Evolutionary conservation across 2,888 invertebrate species (phyloP).

Genomic region (Drosophila mimetica): DNA sequence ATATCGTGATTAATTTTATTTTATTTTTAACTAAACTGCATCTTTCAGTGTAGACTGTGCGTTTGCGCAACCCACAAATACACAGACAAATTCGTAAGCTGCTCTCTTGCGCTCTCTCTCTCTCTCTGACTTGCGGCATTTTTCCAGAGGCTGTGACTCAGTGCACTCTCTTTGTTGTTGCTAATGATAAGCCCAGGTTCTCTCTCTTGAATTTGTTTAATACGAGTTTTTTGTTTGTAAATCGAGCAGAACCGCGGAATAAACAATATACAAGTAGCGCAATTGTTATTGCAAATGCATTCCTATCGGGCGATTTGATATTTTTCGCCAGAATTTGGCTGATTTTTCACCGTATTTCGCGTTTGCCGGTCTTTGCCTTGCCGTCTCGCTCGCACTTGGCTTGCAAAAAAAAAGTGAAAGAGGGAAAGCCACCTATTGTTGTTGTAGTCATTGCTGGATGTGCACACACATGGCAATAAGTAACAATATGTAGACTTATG

Average conservation of each 20-base stretch:
- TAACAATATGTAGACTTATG: slow-evolving; percentile 33
- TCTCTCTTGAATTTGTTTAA: slow-evolving; percentile 11
- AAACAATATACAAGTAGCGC: slow-evolving; percentile 19
- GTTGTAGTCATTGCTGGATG: slow-evolving; percentile 27
- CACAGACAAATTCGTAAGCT: slow-evolving; percentile 22
- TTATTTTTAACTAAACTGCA: no score
- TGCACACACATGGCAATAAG: slow-evolving; percentile 59
- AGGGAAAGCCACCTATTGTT: slow-evolving; percentile 29
- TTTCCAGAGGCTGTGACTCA: slow-evolving; percentile 28
- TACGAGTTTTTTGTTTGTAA: slow-evolving; percentile 14
- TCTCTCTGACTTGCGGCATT: slow-evolving; percentile 15
- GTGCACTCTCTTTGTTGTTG: slow-evolving; percentile 6
- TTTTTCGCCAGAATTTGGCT: slow-evolving; percentile 18
- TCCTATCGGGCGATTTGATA: slow-evolving; percentile 10
- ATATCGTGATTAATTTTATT: no score
- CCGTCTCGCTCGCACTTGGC: slow-evolving; percentile 17
- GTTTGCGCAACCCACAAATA: slow-evolving; percentile 72
- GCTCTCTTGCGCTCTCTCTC: slow-evolving; percentile 23
- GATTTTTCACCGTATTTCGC: slow-evolving; percentile 3
- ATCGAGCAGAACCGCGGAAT: not conserved
- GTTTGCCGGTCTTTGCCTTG: slow-evolving; percentile 12
- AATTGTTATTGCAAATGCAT: slow-evolving; percentile 15
- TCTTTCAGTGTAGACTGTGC: slow-evolving; percentile 27
- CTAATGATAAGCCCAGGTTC: slow-evolving; percentile 38
- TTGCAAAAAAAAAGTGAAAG: slow-evolving; percentile 56